Conservation (phyloP, 2,797 vertebrate genomes). For the Cuniculus paca region DNA sequence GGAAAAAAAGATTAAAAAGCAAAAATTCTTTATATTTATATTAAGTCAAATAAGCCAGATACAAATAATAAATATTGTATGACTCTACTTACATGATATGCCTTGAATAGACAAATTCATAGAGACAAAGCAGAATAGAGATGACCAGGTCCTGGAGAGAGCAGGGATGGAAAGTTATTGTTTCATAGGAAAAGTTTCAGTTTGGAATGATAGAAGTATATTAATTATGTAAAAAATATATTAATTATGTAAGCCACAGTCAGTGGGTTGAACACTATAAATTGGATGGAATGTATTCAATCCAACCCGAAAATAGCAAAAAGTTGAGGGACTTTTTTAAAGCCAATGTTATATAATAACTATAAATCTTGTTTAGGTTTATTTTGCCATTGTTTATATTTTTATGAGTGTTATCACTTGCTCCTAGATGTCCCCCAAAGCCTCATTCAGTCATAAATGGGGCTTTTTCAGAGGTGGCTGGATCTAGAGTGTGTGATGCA, state of each 20-base stretch:
- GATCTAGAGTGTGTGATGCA: too few relatives aligned
- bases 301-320: conserved; percentile 11
- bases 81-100: conserved; percentile 14
- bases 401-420: background rate
- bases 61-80: conserved; percentile 41
- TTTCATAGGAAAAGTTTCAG: background rate
- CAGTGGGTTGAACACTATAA: background rate
- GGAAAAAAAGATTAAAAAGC: too few relatives aligned
- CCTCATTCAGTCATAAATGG: too few relatives aligned
- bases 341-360: conserved; percentile 68
- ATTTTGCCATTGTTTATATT: conserved; percentile 71
- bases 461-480: too few relatives aligned
- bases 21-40: background rate
- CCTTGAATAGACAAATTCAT: background rate
- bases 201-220: background rate
- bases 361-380: conserved; percentile 69
- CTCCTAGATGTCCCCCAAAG: too few relatives aligned
- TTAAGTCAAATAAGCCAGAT: conserved; percentile 41
- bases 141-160: background rate
- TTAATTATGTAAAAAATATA: too few relatives aligned
- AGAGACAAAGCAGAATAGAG: background rate
- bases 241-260: background rate
- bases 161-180: background rate
- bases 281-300: conserved; percentile 44
- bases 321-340: conserved; percentile 17